phyloP scores from a whole-genome alignment of 2,113 vertebrate genomes.

The Sylvilagus bachmani region DNA sequence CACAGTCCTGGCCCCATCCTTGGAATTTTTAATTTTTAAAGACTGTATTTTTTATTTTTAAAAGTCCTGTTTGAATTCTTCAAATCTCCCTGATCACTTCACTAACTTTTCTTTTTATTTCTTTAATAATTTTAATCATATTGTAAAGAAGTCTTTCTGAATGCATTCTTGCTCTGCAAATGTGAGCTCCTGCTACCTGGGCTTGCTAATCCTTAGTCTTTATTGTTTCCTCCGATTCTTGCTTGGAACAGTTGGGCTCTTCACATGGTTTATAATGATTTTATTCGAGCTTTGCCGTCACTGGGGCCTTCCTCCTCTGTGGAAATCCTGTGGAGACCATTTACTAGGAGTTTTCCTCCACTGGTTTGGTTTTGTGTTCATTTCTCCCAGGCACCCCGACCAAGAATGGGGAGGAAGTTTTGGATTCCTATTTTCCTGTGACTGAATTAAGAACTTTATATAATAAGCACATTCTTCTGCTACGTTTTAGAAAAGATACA shows the following conservation, averaged over 20 bases:
- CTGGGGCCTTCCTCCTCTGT: neutral
- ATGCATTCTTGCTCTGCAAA: neutral
- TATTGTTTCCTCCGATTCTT: neutral
- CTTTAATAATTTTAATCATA: constrained; percentile 7
- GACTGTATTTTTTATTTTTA: constrained; percentile 22
- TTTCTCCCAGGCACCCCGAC: neutral
- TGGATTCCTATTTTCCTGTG: neutral
- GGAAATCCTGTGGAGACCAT: constrained; percentile 6
- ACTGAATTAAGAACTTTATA: neutral
- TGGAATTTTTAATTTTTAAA: constrained; percentile 26
- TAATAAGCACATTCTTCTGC: neutral
- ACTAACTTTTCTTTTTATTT: constrained; percentile 31
- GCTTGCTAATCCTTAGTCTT: neutral
- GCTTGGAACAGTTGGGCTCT: neutral
- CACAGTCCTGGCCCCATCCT: no score
- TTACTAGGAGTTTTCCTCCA: neutral
- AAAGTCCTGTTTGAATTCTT: neutral
- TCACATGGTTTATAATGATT: neutral
- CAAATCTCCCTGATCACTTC: neutral
- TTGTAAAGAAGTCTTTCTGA: neutral
- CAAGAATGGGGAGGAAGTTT: neutral
- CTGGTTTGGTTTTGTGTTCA: neutral
- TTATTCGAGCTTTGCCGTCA: constrained; percentile 7
- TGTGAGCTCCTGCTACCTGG: neutral
- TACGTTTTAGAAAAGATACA: constrained; percentile 1